Conservation (phyloP, 1,140 invertebrate species). For the Paralvinella palmiformis region DNA sequence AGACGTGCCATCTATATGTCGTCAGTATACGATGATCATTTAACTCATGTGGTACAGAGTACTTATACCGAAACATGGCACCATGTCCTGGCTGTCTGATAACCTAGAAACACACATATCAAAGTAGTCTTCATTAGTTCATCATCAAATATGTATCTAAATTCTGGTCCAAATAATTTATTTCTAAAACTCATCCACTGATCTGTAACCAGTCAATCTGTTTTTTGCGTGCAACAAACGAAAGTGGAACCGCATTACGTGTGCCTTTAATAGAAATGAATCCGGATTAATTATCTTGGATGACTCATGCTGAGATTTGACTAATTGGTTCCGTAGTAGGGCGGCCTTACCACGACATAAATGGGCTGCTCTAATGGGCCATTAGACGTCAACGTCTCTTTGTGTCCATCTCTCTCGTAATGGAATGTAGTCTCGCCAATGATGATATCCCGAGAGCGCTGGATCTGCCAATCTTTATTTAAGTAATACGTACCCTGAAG, state of each 20-base stretch:
- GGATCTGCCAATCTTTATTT: conserved; percentile 90
- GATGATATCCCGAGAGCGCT: conserved; percentile 54
- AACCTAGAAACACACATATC: too few species aligned
- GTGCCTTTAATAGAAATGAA: not conserved
- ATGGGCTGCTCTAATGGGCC: conserved; percentile 4
- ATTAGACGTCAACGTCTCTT: not conserved
- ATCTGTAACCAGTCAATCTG: not conserved
- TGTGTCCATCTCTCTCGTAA: not conserved
- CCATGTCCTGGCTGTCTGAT: too few species aligned
- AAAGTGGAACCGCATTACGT: not conserved
- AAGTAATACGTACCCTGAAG: conserved; percentile 76
- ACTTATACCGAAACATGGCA: too few species aligned
- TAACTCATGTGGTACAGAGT: too few species aligned
- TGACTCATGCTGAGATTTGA: not conserved
- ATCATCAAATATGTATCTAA: too few species aligned
- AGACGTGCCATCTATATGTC: too few species aligned
- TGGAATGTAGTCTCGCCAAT: not conserved
- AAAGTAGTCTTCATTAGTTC: too few species aligned
- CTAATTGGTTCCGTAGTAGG: not conserved
- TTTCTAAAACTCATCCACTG: not conserved
- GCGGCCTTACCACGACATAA: not conserved
- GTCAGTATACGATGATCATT: too few species aligned
- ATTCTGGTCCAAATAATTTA: not conserved
- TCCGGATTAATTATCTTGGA: not conserved
- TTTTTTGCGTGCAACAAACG: too few species aligned